Evolutionary conservation across 2,113 vertebrate species (phyloP), one percentile per base, ranked within the genome.

Genomic region (Sterna hirundo): DNA sequence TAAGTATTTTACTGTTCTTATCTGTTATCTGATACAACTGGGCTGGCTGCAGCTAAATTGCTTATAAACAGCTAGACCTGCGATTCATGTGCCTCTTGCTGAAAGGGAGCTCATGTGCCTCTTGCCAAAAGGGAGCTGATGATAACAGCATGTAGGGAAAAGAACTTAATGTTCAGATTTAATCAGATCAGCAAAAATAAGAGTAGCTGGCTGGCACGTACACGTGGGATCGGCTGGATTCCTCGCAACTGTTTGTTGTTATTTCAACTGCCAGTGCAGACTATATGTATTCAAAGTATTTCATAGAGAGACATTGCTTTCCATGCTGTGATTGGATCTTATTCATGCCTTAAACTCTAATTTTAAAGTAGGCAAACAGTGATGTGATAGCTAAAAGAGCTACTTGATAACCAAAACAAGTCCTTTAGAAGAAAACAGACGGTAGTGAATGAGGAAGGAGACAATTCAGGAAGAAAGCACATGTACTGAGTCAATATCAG

Each of bases 81-180:
- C 6, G 3, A 15, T 65, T 91, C 77, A 8, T 2, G 21, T 47
- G 55, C 34, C 71, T 51, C 46, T 68, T 57, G 26, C 62, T 8
- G 5, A 74, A 84, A 90, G 49, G 81, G 74, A 72, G 65, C 49
- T 80, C 27, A 6, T 10, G 25, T 69, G 74, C 75, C 71, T 58
- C 61, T 72, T 92, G 80, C 69, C 72, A 46, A 78, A 60, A 91
- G 29, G 77, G 66, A 91, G 66, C 77, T 83, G 62, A n/a, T 88
- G 66, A 69, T 36, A 94, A 69, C 54, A 64, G 54, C 1, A 3
- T 1, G 4, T 9, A 46, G 46, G 62, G 54, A 83, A 84, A 83
- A 90, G 92, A 94, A 94, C 91, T 86, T 80, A 2, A 60, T 93
- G 84, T 95, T 96, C 95, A 91, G 93, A 95, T 94, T 83, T 94